Conservation (phyloP, 1,140 invertebrate genomes). For the Drosophila sp. region DNA sequence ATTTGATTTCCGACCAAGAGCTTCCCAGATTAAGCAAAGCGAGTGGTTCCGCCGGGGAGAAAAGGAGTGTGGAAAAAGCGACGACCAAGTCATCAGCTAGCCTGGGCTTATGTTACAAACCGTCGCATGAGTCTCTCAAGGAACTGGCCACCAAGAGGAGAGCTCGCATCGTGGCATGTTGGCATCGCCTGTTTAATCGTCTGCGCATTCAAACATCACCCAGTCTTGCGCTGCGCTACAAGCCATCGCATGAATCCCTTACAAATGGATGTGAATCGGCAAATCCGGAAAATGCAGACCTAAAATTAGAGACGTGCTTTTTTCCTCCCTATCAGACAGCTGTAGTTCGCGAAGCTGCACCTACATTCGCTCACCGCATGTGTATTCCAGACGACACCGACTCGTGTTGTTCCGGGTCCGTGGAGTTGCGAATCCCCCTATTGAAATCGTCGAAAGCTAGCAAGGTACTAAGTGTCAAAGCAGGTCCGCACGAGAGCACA, state of each 20-base stretch:
- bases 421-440: slow-evolving; percentile 41
- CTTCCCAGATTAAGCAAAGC: neutral
- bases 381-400: slow-evolving; percentile 52
- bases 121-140: slow-evolving; percentile 34
- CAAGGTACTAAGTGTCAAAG: neutral
- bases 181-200: slow-evolving; percentile 45
- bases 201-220: slow-evolving; percentile 27
- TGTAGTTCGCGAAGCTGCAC: slow-evolving; percentile 61
- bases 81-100: slow-evolving; percentile 12
- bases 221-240: slow-evolving; percentile 55
- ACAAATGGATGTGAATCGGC: slow-evolving; percentile 28
- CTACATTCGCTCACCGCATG: slow-evolving; percentile 56
- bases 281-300: slow-evolving; percentile 17
- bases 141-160: slow-evolving; percentile 12
- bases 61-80: neutral
- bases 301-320: slow-evolving; percentile 56
- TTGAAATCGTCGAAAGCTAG: slow-evolving; percentile 18
- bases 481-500: neutral
- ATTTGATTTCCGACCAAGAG: slow-evolving; percentile 16
- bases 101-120: slow-evolving; percentile 21
- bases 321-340: slow-evolving; percentile 66
- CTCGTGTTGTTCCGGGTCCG: slow-evolving; percentile 42
- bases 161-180: slow-evolving; percentile 27
- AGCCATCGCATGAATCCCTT: slow-evolving; percentile 65
- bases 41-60: neutral